A percentile compares a stretch with the other conserved stretches of the same genome.
These are phyloP conservation scores for Brachystomella parvula DNA, from an alignment of 1,140 invertebrate species.

Conservation along the genomic window DNA sequence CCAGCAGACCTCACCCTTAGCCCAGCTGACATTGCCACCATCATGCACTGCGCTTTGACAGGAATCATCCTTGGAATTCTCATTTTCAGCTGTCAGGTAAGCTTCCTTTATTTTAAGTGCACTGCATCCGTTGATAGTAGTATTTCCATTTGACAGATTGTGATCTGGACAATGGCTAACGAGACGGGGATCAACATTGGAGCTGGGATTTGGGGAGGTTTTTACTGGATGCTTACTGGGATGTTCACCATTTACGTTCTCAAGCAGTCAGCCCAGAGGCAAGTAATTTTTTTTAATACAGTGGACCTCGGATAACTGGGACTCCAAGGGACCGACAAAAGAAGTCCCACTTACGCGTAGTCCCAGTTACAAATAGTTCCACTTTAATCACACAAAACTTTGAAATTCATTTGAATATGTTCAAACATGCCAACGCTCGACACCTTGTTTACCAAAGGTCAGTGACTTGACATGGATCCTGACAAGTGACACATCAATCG, in stretches of 20 bases:
- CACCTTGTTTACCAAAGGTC: no score
- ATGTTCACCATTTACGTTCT: slow-evolving; percentile 30
- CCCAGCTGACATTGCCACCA: slow-evolving; percentile 29
- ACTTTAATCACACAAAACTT: no score
- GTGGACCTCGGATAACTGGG: no score
- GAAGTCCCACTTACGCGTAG: no score
- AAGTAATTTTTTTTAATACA: slow-evolving; percentile 15
- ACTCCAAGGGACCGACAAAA: no score
- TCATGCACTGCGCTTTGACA: slow-evolving; percentile 30
- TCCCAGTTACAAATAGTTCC: no score
- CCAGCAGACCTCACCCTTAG: slow-evolving; percentile 25
- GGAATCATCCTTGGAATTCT: slow-evolving; percentile 25
- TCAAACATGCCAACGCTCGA: no score
- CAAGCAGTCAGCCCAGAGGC: slow-evolving; percentile 32
- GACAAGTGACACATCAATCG: no score
- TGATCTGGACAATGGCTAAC: slow-evolving; percentile 29
- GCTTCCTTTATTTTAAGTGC: background rate
- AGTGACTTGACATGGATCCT: no score
- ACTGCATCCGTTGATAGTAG: background rate
- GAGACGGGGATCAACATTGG: slow-evolving; percentile 35
- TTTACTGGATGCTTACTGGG: slow-evolving; percentile 28
- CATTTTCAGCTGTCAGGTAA: slow-evolving; percentile 34
- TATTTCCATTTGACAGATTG: slow-evolving; percentile 20
- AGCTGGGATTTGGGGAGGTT: slow-evolving; percentile 35
- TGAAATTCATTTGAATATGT: no score